Base-by-base conservation (phyloP, 2,888 invertebrate genomes). In the Fragum sueziense region DNA sequence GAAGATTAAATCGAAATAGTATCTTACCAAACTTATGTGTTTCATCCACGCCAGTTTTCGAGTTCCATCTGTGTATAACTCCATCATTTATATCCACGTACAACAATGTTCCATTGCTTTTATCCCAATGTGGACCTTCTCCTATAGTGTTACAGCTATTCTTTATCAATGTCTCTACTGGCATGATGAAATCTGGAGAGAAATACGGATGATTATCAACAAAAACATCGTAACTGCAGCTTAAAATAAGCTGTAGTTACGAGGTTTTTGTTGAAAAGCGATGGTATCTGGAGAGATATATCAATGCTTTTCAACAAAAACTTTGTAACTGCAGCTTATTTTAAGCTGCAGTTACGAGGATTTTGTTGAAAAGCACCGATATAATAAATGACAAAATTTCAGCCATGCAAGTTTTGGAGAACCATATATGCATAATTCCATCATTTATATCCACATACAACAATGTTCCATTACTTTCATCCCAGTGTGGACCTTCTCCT, bases 121-220 rank as follows among this genome's bases (percentile, higher is more conserved):
- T 88, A n/a, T 92, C 92, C 92, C 92, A 92, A 82, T 91, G 91
- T 20, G 92, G 92, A 1, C 92, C 91, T 79, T 92, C 92, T 6
- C 91, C 91, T 1, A 85, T 85, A 0, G 88, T 87, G 17, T 68
- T 47, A 72, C 86, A 86, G 31, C 85, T 85, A 41, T 86, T 79
- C 79, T 90, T 86, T 22, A 90, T 65, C 6, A 84, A 81, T 3
- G 86, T 86, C 41, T 88, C 87, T 6, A 90, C 86, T 14, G 72
- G 33, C 71, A 71, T 71, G 6, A 27, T 61, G n/a, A n/a, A n/a
- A n/a, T n/a, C n/a, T n/a, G n/a, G n/a, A n/a, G n/a, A n/a, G n/a
- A n/a, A n/a, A n/a, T n/a, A n/a, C n/a, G n/a, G n/a, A n/a, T n/a
- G n/a, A n/a, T n/a, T n/a, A n/a, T n/a, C n/a, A n/a, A n/a, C n/a